A percentile compares a stretch with the other conserved stretches of the same genome.
Conservation (phyloP, 2,888 invertebrate species). For the Buathra laborator region DNA sequence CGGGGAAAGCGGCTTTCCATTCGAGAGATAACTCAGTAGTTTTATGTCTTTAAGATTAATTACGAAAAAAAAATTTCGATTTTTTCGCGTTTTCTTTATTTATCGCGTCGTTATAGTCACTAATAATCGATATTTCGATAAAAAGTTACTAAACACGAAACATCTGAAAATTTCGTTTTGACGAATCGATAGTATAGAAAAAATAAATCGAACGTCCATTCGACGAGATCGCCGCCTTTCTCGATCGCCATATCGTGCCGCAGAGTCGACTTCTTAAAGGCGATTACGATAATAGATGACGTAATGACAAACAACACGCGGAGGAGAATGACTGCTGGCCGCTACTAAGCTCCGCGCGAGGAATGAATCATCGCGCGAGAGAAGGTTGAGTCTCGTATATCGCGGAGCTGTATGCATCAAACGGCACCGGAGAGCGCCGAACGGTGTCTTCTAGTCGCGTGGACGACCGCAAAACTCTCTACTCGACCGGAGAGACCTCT, state of each 20-base stretch:
- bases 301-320: slow-evolving; percentile 67
- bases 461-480: slow-evolving; percentile 59
- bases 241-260: slow-evolving; percentile 34
- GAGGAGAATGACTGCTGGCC: slow-evolving; percentile 69
- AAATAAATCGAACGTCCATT: neutral
- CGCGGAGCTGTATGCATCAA: neutral
- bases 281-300: slow-evolving; percentile 74
- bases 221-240: neutral
- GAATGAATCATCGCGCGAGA: slow-evolving; percentile 63
- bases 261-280: slow-evolving; percentile 10
- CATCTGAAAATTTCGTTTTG: neutral
- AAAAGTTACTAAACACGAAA: neutral
- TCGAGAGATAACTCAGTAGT: neutral
- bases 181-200: neutral
- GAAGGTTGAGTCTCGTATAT: slow-evolving; percentile 11
- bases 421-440: slow-evolving; percentile 14
- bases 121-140: neutral
- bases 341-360: neutral
- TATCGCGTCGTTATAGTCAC: neutral
- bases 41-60: neutral
- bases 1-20: slow-evolving; percentile 5
- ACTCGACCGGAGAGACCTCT: slow-evolving; percentile 35
- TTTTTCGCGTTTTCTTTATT: neutral
- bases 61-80: neutral
- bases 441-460: slow-evolving; percentile 47